Base-by-base conservation (phyloP, 2,113 vertebrate species). In the Phocoena phocoena region DNA sequence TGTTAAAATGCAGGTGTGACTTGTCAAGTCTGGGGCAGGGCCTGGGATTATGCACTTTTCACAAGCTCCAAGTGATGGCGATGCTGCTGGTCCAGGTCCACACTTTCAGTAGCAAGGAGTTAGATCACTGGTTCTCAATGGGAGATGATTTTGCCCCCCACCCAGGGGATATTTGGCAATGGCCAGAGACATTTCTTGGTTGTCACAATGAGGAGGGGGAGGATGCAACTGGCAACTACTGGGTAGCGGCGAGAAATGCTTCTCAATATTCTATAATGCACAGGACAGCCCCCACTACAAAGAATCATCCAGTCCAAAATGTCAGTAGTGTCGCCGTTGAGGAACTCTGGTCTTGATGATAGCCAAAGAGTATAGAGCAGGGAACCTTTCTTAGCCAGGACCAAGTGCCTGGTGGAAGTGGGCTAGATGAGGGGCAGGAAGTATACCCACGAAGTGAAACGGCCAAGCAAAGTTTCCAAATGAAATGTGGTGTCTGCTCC, bases 91-190 rank as follows among this genome's bases (percentile, higher is more conserved):
- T 76, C 68, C 26, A 74, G 41, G 28, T 26, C 47, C 58, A 74
- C 18, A 80, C 20, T 86, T 83, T 65, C 44, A 83, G 25, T n/a
- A 95, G 44, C 81, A 90, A 87, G 58, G 65, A 41, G 4, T 84
- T 91, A 62, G 36, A 50, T 84, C 65, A 89, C 26, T 88, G 76
- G 18, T 93, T 88, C 68, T 73, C 86, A 60, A 0, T 25, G 18
- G 38, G 36, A 88, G 26, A 53, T 20, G 38, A 58, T 70, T 92
- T 92, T 76, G 18, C 36, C 28, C 3, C 15, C 58, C 9, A 2
- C 33, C 77, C 74, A 33, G 18, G 18, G 23, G n/a, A 76, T n/a
- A 88, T 95, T 92, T 87, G 50, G 21, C 81, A 94, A 94, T 95
- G 55, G 41, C 53, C 65, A 5, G 36, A 77, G 55, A 53, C n/a